Percentiles rank a stretch among this genome's conserved stretches.
These are phyloP conservation scores for Albula goreensis DNA, from an alignment of 2,113 vertebrate species.

Conservation along the genomic window DNA sequence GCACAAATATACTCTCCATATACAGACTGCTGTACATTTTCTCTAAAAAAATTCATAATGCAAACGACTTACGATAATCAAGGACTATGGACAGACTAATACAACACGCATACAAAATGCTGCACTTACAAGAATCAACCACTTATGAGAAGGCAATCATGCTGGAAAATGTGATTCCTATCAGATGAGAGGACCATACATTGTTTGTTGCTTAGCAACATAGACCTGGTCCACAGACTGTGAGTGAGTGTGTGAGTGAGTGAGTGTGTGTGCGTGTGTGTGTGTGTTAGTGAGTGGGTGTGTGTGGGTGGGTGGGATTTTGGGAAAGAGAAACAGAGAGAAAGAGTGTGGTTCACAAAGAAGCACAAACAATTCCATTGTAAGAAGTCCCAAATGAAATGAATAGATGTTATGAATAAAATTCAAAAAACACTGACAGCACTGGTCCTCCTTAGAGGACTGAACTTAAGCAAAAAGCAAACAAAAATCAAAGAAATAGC, in stretches of 20 bases:
- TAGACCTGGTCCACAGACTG: conserved; percentile 72
- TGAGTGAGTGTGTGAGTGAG: conserved; percentile 68
- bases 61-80: not conserved
- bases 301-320: conserved; percentile 20
- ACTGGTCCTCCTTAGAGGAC: not conserved
- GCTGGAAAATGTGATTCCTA: conserved; percentile 69
- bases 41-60: not conserved
- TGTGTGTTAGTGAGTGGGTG: not conserved
- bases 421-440: not conserved
- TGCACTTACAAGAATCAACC: not conserved
- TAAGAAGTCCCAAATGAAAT: not conserved
- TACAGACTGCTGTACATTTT: not conserved
- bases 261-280: not conserved
- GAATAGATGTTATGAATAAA: not conserved
- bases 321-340: conserved; percentile 4
- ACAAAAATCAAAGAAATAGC: not conserved
- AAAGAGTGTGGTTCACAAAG: not conserved
- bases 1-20: not conserved
- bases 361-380: not conserved
- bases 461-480: not conserved
- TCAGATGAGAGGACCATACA: conserved; percentile 69
- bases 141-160: conserved; percentile 55
- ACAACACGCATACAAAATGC: not conserved
- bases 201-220: conserved; percentile 76
- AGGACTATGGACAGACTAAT: not conserved